Evolutionary conservation across 2,113 vertebrate species (phyloP).

Genomic region (Protobothrops flavoviridis): DNA sequence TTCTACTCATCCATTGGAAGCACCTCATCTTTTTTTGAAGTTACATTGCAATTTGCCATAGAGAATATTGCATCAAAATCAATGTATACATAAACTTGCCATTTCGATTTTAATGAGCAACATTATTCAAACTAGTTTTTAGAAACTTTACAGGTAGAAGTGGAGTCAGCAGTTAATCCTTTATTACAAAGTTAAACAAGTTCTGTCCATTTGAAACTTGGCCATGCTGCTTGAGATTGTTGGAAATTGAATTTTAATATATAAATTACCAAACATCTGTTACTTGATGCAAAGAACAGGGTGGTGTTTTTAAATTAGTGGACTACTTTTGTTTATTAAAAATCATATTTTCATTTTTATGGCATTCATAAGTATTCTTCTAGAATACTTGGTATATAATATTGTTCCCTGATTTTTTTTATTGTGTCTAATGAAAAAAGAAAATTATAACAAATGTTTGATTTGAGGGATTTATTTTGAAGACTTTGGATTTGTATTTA

Average conservation of each 20-base stretch:
- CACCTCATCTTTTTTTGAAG: not conserved
- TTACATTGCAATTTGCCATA: not conserved
- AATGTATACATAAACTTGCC: not conserved
- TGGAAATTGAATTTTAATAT: not conserved
- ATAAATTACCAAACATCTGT: not conserved
- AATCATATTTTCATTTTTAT: not conserved
- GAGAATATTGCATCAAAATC: not conserved
- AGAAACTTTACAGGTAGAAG: not conserved
- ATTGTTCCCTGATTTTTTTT: not conserved
- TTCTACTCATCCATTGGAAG: not conserved
- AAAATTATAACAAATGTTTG: not conserved
- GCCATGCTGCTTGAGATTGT: not conserved
- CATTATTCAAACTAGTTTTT: not conserved
- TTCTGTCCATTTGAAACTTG: not conserved
- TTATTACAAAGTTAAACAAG: not conserved
- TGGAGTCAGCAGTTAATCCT: not conserved
- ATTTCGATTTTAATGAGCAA: not conserved
- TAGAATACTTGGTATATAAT: not conserved
- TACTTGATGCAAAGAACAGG: no score
- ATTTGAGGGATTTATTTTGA: not conserved
- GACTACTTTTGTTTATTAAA: not conserved
- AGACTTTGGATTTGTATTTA: not conserved
- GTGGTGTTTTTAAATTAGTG: not conserved
- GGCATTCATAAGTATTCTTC: not conserved
- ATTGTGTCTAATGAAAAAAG: not conserved